Evolutionary conservation across 2,797 vertebrate species (phyloP), one percentile per base, ranked within the genome.

Genomic region (Bovichtus variegatus): DNA sequence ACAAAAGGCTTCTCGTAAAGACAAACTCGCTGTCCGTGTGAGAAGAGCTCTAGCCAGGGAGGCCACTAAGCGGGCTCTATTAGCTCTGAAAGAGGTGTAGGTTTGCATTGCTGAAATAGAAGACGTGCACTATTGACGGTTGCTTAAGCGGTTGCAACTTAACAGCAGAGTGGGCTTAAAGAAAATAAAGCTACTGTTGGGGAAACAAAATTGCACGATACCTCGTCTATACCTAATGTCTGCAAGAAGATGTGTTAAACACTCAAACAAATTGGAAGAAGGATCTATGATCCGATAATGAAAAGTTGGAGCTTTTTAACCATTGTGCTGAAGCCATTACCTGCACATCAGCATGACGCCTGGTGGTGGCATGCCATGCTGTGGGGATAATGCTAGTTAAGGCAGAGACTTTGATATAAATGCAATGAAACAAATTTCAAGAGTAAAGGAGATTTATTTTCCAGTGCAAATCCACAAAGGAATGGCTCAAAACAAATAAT

Each of bases 401-500:
- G 12, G 43, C 2, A 9, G 60, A 58, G 12, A 44, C 15, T 6
- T 21, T 21, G 29, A 25, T n/a, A 50, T 11, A 16, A 59, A 40
- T 34, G 31, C 60, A 60, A 25, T 58, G 31, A 51, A 47, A 47
- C 12, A 25, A 5, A 23, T 29, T 29, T 61, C 31, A 2, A 12
- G 10, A 53, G 11, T 15, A 29, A 74, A 74, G 13, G 23, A 51
- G 27, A 49, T 57, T 70, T 44, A 54, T 41, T 60, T 44, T 59
- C 18, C 36, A 44, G 40, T 34, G 7, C 46, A 65, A 49, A 51
- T 51, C 36, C 62, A 46, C 38, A 46, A n/a, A 73, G 57, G 51
- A 46, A 41, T 27, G 51, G 43, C 36, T 76, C 58, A 31, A 71
- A 76, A 25, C 46, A 7, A 62, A 54, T 19, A 19, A 67, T 53